Percentiles rank a stretch among this genome's conserved stretches.
These are phyloP conservation scores for Lycopodina hypogea DNA, from an alignment of 37 sponge, comb jelly and placozoan species.

Conservation along the genomic window DNA sequence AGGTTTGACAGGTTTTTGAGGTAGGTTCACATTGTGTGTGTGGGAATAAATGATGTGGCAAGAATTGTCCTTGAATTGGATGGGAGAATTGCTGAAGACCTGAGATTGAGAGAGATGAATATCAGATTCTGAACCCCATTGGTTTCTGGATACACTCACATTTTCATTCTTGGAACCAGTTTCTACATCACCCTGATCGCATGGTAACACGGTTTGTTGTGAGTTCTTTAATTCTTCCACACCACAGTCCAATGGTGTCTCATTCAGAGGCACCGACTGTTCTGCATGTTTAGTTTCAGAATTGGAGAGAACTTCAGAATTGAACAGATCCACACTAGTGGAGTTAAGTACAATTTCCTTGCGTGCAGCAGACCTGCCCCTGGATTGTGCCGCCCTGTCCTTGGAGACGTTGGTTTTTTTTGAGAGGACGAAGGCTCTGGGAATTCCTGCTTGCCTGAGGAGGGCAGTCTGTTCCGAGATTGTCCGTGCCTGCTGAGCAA, in stretches of 20 bases:
- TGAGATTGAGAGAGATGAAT: no score
- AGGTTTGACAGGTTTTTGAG: not conserved
- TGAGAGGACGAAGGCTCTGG: not conserved
- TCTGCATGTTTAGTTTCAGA: not conserved
- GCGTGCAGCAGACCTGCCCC: no score
- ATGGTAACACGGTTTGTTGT: not conserved
- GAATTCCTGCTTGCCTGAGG: not conserved
- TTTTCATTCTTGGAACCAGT: not conserved
- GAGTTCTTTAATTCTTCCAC: not conserved
- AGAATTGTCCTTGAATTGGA: not conserved
- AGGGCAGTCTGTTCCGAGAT: conserved; percentile 5
- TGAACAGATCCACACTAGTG: no score
- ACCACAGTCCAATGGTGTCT: no score
- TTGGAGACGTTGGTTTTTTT: no score
- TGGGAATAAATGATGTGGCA: conserved; percentile 20
- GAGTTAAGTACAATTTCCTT: no score
- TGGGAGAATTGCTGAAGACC: not conserved
- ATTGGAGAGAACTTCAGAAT: no score
- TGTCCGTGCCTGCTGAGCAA: not conserved
- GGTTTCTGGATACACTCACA: not conserved
- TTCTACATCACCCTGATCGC: not conserved
- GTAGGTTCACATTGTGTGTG: not conserved
- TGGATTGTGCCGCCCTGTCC: no score
- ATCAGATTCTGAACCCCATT: not conserved
- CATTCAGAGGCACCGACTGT: not conserved